Evolutionary conservation across 92 coral and sea anemone genomes (phyloP).

Genomic region (Scolanthus callimorphus): DNA sequence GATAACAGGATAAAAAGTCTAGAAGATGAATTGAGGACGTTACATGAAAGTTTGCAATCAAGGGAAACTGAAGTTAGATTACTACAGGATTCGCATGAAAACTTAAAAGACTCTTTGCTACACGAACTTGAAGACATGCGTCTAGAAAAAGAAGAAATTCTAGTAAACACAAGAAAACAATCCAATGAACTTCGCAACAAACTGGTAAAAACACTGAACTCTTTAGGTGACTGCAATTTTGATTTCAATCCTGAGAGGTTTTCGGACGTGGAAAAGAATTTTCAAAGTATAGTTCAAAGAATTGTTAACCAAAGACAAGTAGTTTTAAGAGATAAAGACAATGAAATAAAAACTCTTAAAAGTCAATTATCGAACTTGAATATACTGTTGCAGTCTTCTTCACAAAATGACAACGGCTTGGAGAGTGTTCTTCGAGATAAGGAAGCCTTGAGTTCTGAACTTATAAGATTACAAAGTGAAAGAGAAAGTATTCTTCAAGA

Average conservation of each 20-base stretch:
- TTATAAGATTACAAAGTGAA: constrained; percentile 54
- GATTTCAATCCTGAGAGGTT: constrained; percentile 29
- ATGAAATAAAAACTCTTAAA: constrained; percentile 68
- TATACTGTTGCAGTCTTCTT: constrained; percentile 47
- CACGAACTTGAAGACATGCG: constrained; percentile 53
- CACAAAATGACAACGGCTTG: constrained; percentile 46
- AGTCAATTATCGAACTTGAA: constrained; percentile 70
- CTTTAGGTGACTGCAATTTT: constrained; percentile 38
- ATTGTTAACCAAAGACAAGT: constrained; percentile 58
- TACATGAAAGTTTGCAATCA: constrained; percentile 11
- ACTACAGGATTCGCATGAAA: constrained; percentile 29
- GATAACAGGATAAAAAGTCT: constrained; percentile 52
- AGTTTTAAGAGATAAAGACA: constrained; percentile 69
- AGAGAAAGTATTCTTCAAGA: constrained; percentile 57
- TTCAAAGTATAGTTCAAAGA: constrained; percentile 60
- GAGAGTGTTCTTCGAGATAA: constrained; percentile 71
- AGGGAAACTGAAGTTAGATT: constrained; percentile 25
- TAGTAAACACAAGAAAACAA: constrained; percentile 47
- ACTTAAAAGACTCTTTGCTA: constrained; percentile 42
- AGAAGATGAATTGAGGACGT: constrained; percentile 39
- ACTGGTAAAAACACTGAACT: constrained; percentile 48
- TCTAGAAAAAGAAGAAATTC: constrained; percentile 49
- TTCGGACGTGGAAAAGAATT: constrained; percentile 62
- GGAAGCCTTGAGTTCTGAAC: constrained; percentile 54
- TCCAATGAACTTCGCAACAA: constrained; percentile 59